These are phyloP conservation scores for Philopedon plagiatum DNA, from an alignment of 2,888 invertebrate species.

Conservation along the genomic window DNA sequence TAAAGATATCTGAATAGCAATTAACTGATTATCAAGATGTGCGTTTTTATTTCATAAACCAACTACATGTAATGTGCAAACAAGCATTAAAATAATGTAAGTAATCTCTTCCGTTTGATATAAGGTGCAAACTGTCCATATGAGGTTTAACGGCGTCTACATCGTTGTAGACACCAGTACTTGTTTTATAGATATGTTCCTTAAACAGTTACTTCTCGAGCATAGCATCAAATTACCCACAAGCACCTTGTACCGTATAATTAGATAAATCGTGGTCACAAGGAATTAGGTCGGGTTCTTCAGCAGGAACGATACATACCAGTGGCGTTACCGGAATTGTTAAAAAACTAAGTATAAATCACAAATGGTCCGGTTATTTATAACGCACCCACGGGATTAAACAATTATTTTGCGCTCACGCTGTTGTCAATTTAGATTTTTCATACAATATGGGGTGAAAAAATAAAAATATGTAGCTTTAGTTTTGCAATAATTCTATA, in stretches of 20 bases:
- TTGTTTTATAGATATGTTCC: slow-evolving; percentile 35
- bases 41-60: neutral
- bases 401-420: no score
- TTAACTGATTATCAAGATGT: slow-evolving; percentile 10
- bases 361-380: neutral
- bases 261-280: slow-evolving; percentile 28
- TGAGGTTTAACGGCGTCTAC: slow-evolving; percentile 27
- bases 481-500: no score
- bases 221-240: slow-evolving; percentile 30
- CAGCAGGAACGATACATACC: slow-evolving; percentile 25
- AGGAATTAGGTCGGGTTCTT: slow-evolving; percentile 42
- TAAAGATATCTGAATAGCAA: neutral
- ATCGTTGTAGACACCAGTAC: slow-evolving; percentile 26
- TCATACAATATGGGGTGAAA: no score
- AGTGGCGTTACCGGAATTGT: slow-evolving; percentile 4
- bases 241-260: slow-evolving; percentile 31
- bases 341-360: neutral
- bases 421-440: no score
- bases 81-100: slow-evolving; percentile 24
- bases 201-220: slow-evolving; percentile 33
- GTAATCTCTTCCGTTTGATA: slow-evolving; percentile 32
- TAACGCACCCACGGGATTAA: no score
- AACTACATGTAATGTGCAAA: slow-evolving; percentile 5
- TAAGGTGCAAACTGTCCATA: slow-evolving; percentile 26
- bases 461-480: no score